Evolutionary conservation across 2,113 vertebrate genomes (phyloP).

Genomic region (Pampusana beccarii): DNA sequence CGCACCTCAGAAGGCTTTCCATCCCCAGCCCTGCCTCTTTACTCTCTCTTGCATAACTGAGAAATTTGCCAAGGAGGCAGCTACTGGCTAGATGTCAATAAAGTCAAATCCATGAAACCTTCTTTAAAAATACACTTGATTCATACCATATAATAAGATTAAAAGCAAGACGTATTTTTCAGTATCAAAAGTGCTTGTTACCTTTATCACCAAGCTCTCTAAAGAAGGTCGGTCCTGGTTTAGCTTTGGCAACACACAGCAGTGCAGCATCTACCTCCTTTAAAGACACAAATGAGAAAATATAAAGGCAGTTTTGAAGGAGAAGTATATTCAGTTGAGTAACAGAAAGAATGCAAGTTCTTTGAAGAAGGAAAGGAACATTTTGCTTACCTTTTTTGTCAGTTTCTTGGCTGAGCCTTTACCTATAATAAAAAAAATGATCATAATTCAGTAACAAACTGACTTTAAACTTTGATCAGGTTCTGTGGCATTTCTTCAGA

Average conservation of each 20-base stretch:
- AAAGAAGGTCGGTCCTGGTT: constrained; percentile 84
- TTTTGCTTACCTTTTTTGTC: constrained; percentile 77
- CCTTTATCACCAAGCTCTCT: constrained; percentile 92
- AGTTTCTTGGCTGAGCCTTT: constrained; percentile 76
- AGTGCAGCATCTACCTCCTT: constrained; percentile 86
- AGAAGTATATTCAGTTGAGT: background rate
- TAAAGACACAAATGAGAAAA: constrained; percentile 65
- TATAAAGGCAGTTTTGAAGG: constrained; percentile 32
- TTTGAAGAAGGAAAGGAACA: constrained; percentile 37
- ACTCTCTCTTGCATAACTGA: background rate
- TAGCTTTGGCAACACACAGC: constrained; percentile 72
- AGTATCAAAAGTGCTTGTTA: constrained; percentile 53
- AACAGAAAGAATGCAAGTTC: constrained; percentile 47
- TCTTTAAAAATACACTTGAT: background rate
- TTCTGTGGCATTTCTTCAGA: constrained; percentile 53
- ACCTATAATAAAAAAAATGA: constrained; percentile 67
- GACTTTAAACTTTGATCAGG: constrained; percentile 64
- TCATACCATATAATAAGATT: background rate
- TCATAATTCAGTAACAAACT: constrained; percentile 50
- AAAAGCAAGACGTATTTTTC: background rate
- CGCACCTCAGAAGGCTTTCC: background rate
- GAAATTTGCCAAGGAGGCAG: background rate
- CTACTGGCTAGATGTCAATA: background rate
- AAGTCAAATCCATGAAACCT: background rate
- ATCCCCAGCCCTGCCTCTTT: background rate